phyloP scores from a whole-genome alignment of 2,888 invertebrate species.

The Drosophila demipolita region DNA sequence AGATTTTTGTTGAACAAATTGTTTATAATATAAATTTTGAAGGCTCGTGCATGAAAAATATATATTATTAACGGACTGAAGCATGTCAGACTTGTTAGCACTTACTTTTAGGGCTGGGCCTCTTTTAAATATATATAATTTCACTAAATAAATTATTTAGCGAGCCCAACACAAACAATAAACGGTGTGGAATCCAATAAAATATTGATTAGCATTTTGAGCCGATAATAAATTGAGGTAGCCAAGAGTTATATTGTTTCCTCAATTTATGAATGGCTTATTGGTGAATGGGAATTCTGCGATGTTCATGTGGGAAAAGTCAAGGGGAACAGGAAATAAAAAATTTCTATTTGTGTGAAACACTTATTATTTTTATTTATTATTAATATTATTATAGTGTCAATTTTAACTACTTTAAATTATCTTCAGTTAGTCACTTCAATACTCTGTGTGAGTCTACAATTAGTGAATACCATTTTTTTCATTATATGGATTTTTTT shows the following conservation, averaged over 20 bases:
- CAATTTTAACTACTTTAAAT: not conserved
- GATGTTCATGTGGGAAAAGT: not conserved
- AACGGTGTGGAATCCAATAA: constrained; percentile 40
- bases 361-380: not conserved
- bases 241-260: constrained; percentile 2
- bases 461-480: not conserved
- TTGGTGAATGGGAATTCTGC: constrained; percentile 3
- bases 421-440: not conserved
- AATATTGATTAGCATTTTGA: constrained; percentile 38
- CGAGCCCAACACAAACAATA: constrained; percentile 9
- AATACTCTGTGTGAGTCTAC: not conserved
- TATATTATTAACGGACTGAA: constrained; percentile 21
- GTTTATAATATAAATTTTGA: constrained; percentile 2
- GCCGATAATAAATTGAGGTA: constrained; percentile 3
- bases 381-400: not conserved
- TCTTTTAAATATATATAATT: constrained; percentile 32
- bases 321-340: not conserved
- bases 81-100: constrained; percentile 44
- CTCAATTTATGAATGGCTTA: constrained; percentile 33
- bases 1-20: not conserved
- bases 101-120: constrained; percentile 39
- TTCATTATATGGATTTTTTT: constrained; percentile 15
- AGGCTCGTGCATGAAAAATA: constrained; percentile 28
- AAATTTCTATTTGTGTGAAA: not conserved
- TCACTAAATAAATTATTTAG: constrained; percentile 50